A percentile compares a stretch with the other conserved stretches of the same genome.
These are phyloP conservation scores for Argyresthia goedartella DNA, from an alignment of 2,888 invertebrate genomes.

Conservation along the genomic window DNA sequence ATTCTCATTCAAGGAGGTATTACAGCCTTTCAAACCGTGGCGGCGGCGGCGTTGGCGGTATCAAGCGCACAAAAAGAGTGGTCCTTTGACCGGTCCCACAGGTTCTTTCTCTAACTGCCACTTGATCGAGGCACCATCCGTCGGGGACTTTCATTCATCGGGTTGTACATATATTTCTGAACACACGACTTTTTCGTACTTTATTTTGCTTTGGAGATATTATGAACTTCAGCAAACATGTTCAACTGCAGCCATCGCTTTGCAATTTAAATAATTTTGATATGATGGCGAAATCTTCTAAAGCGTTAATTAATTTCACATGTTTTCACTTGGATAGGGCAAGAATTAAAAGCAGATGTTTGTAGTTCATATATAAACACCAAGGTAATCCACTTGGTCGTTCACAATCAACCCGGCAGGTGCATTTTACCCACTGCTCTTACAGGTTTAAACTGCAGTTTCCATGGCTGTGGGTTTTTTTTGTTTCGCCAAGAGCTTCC, in stretches of 20 bases:
- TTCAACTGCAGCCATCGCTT: too few relatives aligned
- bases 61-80: conserved; percentile 37
- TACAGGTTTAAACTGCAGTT: conserved; percentile 19
- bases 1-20: conserved; percentile 14
- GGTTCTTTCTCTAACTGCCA: conserved; percentile 26
- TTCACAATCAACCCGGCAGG: conserved; percentile 23
- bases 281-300: too few relatives aligned
- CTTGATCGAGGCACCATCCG: conserved; percentile 11
- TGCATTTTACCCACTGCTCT: conserved; percentile 24
- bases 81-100: conserved; percentile 43
- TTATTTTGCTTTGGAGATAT: too few relatives aligned
- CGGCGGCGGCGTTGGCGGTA: conserved; percentile 11
- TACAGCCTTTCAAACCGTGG: conserved; percentile 12
- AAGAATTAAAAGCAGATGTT: neutral
- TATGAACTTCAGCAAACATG: too few relatives aligned
- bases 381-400: conserved; percentile 9
- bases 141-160: conserved; percentile 12
- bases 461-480: neutral
- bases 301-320: too few relatives aligned
- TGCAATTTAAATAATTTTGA: too few relatives aligned
- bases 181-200: too few relatives aligned
- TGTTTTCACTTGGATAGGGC: too few relatives aligned
- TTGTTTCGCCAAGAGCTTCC: neutral
- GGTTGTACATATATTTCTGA: neutral
- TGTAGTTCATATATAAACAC: conserved; percentile 7